A percentile compares a stretch with the other conserved stretches of the same genome.
These are phyloP conservation scores for Conops quadrifasciatus DNA, from an alignment of 2,888 invertebrate genomes.

Conservation along the genomic window DNA sequence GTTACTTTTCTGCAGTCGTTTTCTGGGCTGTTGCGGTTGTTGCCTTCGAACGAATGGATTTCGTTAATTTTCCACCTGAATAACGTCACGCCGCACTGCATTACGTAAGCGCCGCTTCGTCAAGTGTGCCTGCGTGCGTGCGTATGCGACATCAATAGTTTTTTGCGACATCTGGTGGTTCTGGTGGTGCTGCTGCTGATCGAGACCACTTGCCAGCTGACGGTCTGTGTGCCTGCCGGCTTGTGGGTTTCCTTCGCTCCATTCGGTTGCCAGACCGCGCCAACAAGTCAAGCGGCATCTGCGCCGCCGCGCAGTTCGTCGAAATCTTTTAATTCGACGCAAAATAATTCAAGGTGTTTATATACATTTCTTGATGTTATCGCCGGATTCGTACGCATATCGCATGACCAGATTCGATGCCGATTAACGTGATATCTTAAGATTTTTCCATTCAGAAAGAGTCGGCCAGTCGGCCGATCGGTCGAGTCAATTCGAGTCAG, in stretches of 20 bases:
- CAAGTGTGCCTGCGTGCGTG: not conserved
- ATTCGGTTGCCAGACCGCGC: not conserved
- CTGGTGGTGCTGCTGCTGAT: too few relatives aligned
- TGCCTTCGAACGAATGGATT: conserved; percentile 12
- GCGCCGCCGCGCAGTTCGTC: not conserved
- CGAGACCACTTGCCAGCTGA: not conserved
- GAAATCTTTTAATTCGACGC: conserved; percentile 6
- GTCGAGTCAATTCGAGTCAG: too few relatives aligned
- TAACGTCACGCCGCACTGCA: conserved; percentile 15
- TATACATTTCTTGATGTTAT: not conserved
- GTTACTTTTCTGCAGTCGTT: not conserved
- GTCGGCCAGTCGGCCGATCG: too few relatives aligned
- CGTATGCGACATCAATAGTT: not conserved
- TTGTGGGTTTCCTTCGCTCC: not conserved
- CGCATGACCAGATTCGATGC: not conserved
- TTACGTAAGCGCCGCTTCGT: conserved; percentile 1
- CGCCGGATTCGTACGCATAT: not conserved
- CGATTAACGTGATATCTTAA: not conserved
- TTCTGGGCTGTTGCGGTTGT: conserved; percentile 4
- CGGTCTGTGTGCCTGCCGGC: not conserved
- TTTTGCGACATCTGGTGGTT: conserved; percentile 1
- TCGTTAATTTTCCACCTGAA: conserved; percentile 22
- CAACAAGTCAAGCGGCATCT: not conserved
- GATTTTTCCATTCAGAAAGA: not conserved
- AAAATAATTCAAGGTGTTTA: conserved; percentile 8